phyloP scores from a whole-genome alignment of 2,888 invertebrate species.

The Clepsis dumicolana region DNA sequence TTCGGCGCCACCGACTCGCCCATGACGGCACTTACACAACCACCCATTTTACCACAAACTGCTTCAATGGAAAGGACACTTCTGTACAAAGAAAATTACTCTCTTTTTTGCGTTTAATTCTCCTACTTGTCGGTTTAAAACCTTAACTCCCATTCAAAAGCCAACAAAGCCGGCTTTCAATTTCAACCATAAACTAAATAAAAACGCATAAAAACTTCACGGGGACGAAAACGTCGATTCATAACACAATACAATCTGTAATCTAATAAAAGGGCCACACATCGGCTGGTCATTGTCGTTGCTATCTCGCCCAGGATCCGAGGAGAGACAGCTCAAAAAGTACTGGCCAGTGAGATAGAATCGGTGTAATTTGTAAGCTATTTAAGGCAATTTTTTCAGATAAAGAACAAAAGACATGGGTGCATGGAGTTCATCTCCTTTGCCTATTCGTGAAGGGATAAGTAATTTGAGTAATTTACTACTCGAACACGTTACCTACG shows the following conservation, averaged over 20 bases:
- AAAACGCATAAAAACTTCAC: slow-evolving; percentile 69
- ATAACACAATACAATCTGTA: slow-evolving; percentile 83
- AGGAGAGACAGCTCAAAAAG: slow-evolving; percentile 62
- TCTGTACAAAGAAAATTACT: no score
- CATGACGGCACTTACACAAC: no score
- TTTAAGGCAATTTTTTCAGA: slow-evolving; percentile 29
- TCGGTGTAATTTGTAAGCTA: slow-evolving; percentile 35
- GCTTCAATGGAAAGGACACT: no score
- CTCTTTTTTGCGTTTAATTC: not conserved
- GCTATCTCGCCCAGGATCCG: slow-evolving; percentile 71
- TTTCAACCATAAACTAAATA: slow-evolving; percentile 59
- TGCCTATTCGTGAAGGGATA: no score
- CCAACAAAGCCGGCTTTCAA: slow-evolving; percentile 58
- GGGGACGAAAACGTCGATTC: slow-evolving; percentile 79
- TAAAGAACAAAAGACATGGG: no score
- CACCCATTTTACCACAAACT: no score
- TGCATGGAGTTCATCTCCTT: no score
- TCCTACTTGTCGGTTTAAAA: not conserved
- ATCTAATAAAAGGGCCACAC: slow-evolving; percentile 80
- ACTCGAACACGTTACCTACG: no score
- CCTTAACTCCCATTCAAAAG: slow-evolving; percentile 50
- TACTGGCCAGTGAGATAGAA: slow-evolving; percentile 20
- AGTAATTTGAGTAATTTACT: no score
- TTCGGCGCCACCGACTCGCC: no score
- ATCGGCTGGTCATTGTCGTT: slow-evolving; percentile 74